Conservation (phyloP, 2,888 invertebrate genomes). For the Blera fallax region DNA sequence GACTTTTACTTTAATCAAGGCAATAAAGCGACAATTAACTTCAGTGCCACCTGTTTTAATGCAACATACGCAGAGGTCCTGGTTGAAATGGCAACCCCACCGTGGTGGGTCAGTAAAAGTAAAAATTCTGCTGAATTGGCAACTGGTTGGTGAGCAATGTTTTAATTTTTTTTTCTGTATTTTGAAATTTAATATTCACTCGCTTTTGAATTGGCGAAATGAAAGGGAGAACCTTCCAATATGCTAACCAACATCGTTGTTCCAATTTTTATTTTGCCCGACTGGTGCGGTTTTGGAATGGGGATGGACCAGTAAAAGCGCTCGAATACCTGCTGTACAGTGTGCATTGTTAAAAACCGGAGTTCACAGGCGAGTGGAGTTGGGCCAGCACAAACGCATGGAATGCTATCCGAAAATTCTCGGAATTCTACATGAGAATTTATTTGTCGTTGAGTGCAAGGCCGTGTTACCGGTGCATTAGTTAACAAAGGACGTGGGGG, state of each 20-base stretch:
- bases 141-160: conserved; percentile 1
- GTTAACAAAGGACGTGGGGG: neutral
- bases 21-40: conserved; percentile 69
- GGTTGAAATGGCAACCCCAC: neutral
- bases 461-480: conserved; percentile 35
- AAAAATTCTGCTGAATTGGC: conserved; percentile 33
- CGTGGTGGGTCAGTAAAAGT: conserved; percentile 3
- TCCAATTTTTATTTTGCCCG: conserved; percentile 21
- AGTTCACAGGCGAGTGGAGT: conserved; percentile 21
- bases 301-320: conserved; percentile 24
- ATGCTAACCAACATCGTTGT: neutral
- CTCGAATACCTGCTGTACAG: neutral
- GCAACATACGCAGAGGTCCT: neutral
- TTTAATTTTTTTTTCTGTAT: conserved; percentile 24
- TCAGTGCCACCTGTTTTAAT: conserved; percentile 70
- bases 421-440: conserved; percentile 44
- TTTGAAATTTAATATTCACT: conserved; percentile 58
- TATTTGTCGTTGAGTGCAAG: conserved; percentile 50
- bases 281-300: conserved; percentile 38
- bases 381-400: conserved; percentile 22
- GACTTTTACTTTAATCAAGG: conserved; percentile 70
- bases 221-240: conserved; percentile 7
- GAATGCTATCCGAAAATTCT: conserved; percentile 26
- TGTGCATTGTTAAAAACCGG: conserved; percentile 42
- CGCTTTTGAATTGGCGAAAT: conserved; percentile 44